Conservation (phyloP, 1,140 invertebrate genomes). For the Heliconius himera region DNA sequence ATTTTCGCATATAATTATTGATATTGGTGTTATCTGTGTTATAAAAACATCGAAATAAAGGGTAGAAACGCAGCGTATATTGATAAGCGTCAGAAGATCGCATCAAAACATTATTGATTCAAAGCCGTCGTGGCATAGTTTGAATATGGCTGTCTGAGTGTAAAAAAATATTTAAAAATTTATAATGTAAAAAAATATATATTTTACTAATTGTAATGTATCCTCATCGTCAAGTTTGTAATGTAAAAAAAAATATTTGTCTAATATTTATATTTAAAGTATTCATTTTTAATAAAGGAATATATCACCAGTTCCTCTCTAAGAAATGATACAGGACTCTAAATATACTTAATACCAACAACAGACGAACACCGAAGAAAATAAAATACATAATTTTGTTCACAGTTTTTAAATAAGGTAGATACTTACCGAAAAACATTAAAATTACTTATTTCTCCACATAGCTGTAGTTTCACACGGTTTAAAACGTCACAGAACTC, state of each 20-base stretch:
- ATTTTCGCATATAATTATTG: neutral
- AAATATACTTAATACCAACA: neutral
- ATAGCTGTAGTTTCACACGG: constrained; percentile 58
- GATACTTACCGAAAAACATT: constrained; percentile 47
- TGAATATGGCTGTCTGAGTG: neutral
- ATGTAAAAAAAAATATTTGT: too few species aligned
- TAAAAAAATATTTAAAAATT: too few species aligned
- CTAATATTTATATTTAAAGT: too few species aligned
- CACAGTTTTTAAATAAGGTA: neutral
- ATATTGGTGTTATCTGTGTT: neutral
- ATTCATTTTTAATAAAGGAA: too few species aligned
- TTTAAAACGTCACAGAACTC: constrained; percentile 57
- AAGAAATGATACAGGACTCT: neutral
- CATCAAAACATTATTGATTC: constrained; percentile 11
- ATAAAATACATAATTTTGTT: neutral
- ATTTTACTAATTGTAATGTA: too few species aligned
- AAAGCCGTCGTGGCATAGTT: neutral
- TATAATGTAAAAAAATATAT: too few species aligned
- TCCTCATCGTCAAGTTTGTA: too few species aligned
- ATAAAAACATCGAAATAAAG: neutral
- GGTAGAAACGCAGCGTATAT: constrained; percentile 3
- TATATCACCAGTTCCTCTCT: too few species aligned
- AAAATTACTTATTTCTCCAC: constrained; percentile 44
- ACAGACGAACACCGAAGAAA: neutral
- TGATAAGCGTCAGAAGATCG: neutral